phyloP scores from a whole-genome alignment of 1,140 invertebrate species.

The Mya arenaria region DNA sequence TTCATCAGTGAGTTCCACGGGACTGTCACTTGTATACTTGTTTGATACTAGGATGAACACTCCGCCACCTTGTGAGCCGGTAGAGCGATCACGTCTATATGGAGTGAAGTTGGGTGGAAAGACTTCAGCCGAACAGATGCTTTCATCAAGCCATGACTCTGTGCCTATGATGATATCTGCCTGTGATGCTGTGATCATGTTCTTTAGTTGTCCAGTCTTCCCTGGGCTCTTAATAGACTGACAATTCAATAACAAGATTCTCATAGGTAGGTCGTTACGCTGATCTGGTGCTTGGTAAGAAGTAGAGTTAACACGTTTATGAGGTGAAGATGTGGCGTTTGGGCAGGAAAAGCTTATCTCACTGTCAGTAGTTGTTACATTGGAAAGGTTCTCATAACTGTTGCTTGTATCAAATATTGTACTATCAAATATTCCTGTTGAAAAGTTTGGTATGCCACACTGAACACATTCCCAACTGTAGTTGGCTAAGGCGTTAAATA shows the following conservation, averaged over 20 bases:
- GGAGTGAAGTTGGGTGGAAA: slow-evolving; percentile 25
- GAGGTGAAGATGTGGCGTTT: slow-evolving; percentile 28
- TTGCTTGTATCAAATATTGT: slow-evolving; percentile 10
- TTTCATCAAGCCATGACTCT: slow-evolving; percentile 12
- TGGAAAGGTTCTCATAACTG: background rate
- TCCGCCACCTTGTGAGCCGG: background rate
- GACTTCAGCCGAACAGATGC: background rate
- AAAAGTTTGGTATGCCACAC: slow-evolving; percentile 52
- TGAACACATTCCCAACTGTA: slow-evolving; percentile 30
- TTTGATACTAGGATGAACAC: slow-evolving; percentile 38
- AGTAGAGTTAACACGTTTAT: too few relatives aligned
- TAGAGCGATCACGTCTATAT: slow-evolving; percentile 1
- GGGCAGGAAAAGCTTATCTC: slow-evolving; percentile 34
- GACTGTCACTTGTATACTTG: background rate
- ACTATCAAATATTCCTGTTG: slow-evolving; percentile 26
- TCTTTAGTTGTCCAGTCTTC: slow-evolving; percentile 13
- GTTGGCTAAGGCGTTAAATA: slow-evolving; percentile 1
- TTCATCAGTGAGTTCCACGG: slow-evolving; percentile 9
- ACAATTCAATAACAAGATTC: slow-evolving; percentile 29
- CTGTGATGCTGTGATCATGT: slow-evolving; percentile 16
- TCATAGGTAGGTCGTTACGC: slow-evolving; percentile 10
- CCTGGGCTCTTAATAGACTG: slow-evolving; percentile 4
- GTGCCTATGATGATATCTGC: slow-evolving; percentile 35
- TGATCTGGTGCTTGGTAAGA: too few relatives aligned
- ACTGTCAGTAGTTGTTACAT: background rate